Evolutionary conservation across 35 echinoderm and acorn worm genomes (phyloP).

Genomic region (Apostichopus californicus): DNA sequence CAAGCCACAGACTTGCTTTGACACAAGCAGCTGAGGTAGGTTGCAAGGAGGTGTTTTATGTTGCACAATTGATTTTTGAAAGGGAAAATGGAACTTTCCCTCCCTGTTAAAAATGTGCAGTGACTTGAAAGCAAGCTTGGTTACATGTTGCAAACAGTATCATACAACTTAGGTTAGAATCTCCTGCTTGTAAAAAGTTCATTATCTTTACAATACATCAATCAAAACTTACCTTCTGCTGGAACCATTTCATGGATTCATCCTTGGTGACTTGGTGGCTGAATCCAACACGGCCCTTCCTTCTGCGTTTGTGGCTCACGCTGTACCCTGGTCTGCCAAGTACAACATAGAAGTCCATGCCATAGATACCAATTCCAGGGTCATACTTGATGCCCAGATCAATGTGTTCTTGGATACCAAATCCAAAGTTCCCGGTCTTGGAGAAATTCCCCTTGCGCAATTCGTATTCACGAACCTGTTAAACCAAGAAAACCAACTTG

Average conservation of each 20-base stretch:
- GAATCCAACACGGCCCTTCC: slow-evolving; percentile 74
- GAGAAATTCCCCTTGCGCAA: slow-evolving; percentile 99
- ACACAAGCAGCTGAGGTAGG: slow-evolving; percentile 42
- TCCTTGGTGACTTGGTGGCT: slow-evolving; percentile 86
- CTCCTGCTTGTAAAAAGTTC: no score
- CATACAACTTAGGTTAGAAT: background rate
- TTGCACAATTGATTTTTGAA: slow-evolving; percentile 5
- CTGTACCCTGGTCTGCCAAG: slow-evolving; percentile 91
- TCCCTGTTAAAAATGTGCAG: slow-evolving; percentile 12
- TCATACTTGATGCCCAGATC: slow-evolving; percentile 99
- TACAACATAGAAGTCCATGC: slow-evolving; percentile 98
- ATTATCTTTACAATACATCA: background rate
- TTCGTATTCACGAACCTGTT: slow-evolving; percentile 98
- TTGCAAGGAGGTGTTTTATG: slow-evolving; percentile 42
- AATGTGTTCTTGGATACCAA: slow-evolving; percentile 99
- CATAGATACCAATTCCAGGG: slow-evolving; percentile 96
- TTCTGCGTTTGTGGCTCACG: slow-evolving; percentile 79
- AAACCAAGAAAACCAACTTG: background rate
- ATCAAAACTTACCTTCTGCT: slow-evolving; percentile 80
- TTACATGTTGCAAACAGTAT: background rate
- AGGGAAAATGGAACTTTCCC: background rate
- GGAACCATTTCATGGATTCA: slow-evolving; percentile 99
- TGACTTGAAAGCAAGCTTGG: background rate
- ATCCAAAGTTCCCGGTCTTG: slow-evolving; percentile 98
- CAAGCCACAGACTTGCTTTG: slow-evolving; percentile 38